Base-by-base conservation (phyloP, 2,113 vertebrate species). In the Etheostoma cragini region DNA sequence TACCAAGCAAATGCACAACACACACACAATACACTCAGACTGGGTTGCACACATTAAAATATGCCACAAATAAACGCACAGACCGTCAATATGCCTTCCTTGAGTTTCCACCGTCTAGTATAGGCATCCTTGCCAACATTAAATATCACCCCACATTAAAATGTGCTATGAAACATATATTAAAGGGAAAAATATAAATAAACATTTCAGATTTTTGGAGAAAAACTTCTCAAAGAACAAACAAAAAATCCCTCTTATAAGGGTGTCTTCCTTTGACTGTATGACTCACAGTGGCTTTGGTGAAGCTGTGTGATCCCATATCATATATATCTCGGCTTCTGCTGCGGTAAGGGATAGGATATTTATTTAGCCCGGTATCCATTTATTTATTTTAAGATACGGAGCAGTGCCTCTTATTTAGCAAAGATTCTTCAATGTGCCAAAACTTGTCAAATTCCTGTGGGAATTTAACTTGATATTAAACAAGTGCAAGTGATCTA, bases 141-240 rank as follows among this genome's bases (percentile, higher is more conserved):
- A 58, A 83, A 90, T 87, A 81, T 87, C 0, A 12, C 21, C 21
- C 53, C 63, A 56, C 61, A 73, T 84, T 79, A 61, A 85, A 82
- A 85, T 86, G 72, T 63, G 66, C 69, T 2, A 56, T 82, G 71
- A 71, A 87, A 82, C 68, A 79, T 88, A 87, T 66, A 92, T 91
- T 88, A 90, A 81, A 76, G 45, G 60, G 46, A n/a, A 61, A 64
- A 35, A 63, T 69, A 46, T 33, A 58, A 64, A 73, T 89, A 78
- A 57, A 84, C 74, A 83, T 87, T 90, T 85, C 52, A 84, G 64
- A 76, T 87, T 72, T 90, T 87, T 90, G 50, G 76, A 52, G 52
- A 74, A 70, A 67, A 53, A 81, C 46, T 84, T 73, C 35, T 65
- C 38, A 67, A 65, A 81, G 68, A 76, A 74, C 26, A 76, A 35